Evolutionary conservation across 2,888 invertebrate species (phyloP).

Genomic region (Tachina lurida): DNA sequence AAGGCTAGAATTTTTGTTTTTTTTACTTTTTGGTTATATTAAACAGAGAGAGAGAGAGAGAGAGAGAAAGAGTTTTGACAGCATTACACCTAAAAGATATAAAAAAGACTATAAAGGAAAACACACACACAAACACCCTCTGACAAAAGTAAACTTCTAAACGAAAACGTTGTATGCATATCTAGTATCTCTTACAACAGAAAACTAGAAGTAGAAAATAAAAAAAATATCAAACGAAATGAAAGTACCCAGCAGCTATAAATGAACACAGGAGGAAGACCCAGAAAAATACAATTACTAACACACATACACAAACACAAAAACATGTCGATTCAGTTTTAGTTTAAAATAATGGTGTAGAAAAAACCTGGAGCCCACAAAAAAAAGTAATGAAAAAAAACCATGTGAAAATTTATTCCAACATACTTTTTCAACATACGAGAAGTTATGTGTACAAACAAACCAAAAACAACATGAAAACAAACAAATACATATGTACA

Average conservation of each 20-base stretch:
- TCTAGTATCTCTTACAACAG: slow-evolving; percentile 52
- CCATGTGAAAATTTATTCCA: slow-evolving; percentile 59
- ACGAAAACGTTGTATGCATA: slow-evolving; percentile 66
- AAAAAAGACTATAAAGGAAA: slow-evolving; percentile 51
- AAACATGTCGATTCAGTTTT: slow-evolving; percentile 22
- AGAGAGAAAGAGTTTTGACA: slow-evolving; percentile 47
- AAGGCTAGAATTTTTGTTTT: neutral
- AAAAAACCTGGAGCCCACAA: slow-evolving; percentile 35
- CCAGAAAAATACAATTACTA: neutral
- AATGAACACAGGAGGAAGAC: slow-evolving; percentile 33
- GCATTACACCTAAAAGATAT: slow-evolving; percentile 18
- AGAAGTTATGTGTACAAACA: slow-evolving; percentile 57
- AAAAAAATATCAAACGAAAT: slow-evolving; percentile 37
- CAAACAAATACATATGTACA: neutral
- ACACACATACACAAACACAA: slow-evolving; percentile 24
- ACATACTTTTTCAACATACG: slow-evolving; percentile 63
- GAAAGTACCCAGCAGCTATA: slow-evolving; percentile 53
- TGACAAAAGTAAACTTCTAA: slow-evolving; percentile 51
- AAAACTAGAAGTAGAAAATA: slow-evolving; percentile 5
- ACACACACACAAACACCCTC: neutral
- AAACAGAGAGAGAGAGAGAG: slow-evolving; percentile 50
- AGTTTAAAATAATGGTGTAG: slow-evolving; percentile 26
- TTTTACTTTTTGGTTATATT: slow-evolving; percentile 26
- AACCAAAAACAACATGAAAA: slow-evolving; percentile 29
- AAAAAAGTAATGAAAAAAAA: slow-evolving; percentile 20